Conservation (phyloP, 2,797 vertebrate genomes). For the Syndactyla subalaris region DNA sequence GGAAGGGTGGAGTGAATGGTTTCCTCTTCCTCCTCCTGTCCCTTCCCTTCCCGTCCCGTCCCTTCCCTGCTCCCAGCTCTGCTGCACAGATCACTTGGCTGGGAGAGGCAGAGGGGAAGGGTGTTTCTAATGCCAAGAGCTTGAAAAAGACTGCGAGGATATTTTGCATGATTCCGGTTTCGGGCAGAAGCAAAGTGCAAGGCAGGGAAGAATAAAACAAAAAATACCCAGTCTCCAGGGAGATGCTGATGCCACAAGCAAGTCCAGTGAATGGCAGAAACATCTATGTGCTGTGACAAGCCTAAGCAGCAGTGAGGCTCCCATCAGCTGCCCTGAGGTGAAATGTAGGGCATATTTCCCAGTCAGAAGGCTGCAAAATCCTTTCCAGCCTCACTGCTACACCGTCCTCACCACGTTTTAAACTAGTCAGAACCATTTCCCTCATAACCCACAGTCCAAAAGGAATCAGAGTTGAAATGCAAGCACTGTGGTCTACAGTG, state of each 20-base stretch:
- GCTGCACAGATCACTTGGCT: constrained; percentile 42
- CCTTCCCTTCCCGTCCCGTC: neutral
- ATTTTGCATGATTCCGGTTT: constrained; percentile 7
- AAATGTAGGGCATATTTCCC: neutral
- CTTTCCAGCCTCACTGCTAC: neutral
- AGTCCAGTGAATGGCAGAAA: neutral
- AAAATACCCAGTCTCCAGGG: neutral
- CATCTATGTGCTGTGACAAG: neutral
- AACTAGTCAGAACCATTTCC: neutral
- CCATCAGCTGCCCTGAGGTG: neutral
- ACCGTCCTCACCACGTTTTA: neutral
- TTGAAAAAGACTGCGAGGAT: neutral
- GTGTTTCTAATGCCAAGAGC: constrained; percentile 35
- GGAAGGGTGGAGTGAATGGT: constrained; percentile 55
- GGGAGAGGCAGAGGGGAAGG: constrained; percentile 49
- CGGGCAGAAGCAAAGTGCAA: neutral
- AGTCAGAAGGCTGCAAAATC: neutral
- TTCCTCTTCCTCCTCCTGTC: constrained; percentile 68
- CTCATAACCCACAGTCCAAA: neutral
- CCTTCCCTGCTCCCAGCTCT: constrained; percentile 6
- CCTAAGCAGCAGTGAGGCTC: neutral
- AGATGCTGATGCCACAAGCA: neutral
- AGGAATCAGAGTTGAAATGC: neutral
- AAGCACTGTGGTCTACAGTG: neutral
- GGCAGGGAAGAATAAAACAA: neutral